phyloP scores from a whole-genome alignment of 2,888 invertebrate genomes.

The Cephalotes varians region DNA sequence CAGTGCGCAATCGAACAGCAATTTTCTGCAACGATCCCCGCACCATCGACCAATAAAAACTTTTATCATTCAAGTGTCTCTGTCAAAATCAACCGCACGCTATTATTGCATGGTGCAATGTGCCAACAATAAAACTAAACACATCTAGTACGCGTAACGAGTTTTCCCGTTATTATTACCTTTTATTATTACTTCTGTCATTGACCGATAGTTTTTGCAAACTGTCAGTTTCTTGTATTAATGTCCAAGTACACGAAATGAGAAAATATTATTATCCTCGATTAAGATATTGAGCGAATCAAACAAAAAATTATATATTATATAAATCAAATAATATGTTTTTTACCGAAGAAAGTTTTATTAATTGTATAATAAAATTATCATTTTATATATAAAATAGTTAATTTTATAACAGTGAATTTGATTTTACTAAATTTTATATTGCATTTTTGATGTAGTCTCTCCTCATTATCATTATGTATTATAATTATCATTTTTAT shows the following conservation, averaged over 20 bases:
- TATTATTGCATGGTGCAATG: constrained; percentile 31
- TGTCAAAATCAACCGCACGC: constrained; percentile 67
- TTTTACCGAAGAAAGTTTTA: background rate
- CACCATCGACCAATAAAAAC: constrained; percentile 45
- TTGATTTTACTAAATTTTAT: background rate
- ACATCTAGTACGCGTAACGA: constrained; percentile 38
- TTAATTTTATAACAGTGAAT: background rate
- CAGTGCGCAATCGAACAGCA: constrained; percentile 60
- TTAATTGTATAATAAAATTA: background rate
- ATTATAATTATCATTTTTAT: background rate
- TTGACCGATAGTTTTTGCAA: constrained; percentile 38
- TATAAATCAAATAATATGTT: too few relatives aligned
- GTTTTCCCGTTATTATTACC: constrained; percentile 50
- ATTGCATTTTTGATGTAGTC: too few relatives aligned
- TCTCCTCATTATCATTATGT: too few relatives aligned
- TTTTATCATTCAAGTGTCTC: constrained; percentile 65
- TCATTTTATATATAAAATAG: too few relatives aligned
- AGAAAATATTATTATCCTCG: constrained; percentile 2
- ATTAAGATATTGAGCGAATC: background rate
- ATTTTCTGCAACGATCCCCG: constrained; percentile 62
- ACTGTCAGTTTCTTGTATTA: constrained; percentile 12
- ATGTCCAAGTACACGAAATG: background rate
- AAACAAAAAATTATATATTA: background rate
- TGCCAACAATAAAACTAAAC: constrained; percentile 37
- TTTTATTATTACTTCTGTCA: constrained; percentile 4